Base-by-base conservation (phyloP, 2,797 vertebrate species). In the Mycteria americana region DNA sequence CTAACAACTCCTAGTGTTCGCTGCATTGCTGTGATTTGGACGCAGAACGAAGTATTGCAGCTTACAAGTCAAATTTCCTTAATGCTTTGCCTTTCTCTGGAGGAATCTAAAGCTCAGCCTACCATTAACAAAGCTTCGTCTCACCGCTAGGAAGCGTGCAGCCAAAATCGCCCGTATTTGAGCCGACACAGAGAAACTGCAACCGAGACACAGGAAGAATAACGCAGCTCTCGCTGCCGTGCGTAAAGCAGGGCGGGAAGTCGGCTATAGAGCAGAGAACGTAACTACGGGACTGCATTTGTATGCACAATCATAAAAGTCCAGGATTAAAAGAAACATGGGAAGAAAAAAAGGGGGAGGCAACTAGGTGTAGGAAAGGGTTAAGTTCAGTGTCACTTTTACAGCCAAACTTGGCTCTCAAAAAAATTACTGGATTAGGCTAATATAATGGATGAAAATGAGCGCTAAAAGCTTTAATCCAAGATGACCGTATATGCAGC, bases 251-350 rank as follows among this genome's bases (percentile, higher is more conserved):
- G 70, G 37, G n/a, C 0, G 2, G 78, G 53, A 76, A 53, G 59
- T 9, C 6, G 0, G 69, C 30, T 9, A 3, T 12, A 4, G 73
- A 56, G 78, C 51, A 6, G 50, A 7, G 62, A n/a, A 10, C 6
- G 31, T 1, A 17, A 28, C 59, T 7, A 0, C 0, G 9, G 31
- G 80, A 4, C 43, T 7, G 31, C 10, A 6, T n/a, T 11, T 16
- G 37, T 6, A 18, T 0, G 0, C 45, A 3, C n/a, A 7, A 9
- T 2, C 9, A 2, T 11, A 1, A 4, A 31, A 3, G 5, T 1
- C 25, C 30, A 14, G 56, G 50, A 28, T 18, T 9, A 8, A 65
- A 72, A 54, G 31, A 31, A 33, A 19, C 1, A 2, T 0, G 41
- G 37, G 28, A 30, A 4, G 5, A 6, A 16, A n/a, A 37, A 23